Evolutionary conservation across 2,113 vertebrate species (phyloP), one percentile per base, ranked within the genome.

Genomic region (Tachysurus fulvidraco): DNA sequence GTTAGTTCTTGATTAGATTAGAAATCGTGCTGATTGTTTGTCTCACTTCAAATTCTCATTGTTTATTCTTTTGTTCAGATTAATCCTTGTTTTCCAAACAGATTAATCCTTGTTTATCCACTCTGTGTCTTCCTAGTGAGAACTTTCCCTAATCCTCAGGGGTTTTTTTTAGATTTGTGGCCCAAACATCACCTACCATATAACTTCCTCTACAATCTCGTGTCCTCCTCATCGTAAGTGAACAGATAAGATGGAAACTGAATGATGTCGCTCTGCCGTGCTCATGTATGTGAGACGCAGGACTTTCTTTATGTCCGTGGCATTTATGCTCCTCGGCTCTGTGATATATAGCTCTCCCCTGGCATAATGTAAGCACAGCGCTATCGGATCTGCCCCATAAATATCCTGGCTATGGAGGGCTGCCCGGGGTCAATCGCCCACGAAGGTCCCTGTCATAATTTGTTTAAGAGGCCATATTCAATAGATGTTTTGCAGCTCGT

Each of bases 401-500:
- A 95, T 95, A 93, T 92, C 86, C 85, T 64, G 88, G 87, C 91
- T 91, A 92, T 87, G 89, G 90, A 90, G 92, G 94, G 91, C 94
- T 92, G 92, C 73, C 88, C 91, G 88, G 92, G 94, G 93, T 95
- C 92, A 89, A 92, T 83, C 73, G 10, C 85, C 12, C 46, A 90
- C 91, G 93, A 93, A 94, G 90, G 94, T 93, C 92, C 93, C 95
- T 94, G 93, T 96, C 95, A 95, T 97, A 96, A 95, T 96, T 96
- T 96, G 93, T 96, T 96, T 95, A 87, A 96, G 93, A 93, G 94
- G 90, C 91, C 90, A 88, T 95, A 92, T 94, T 93, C 93, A 94
- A 94, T 94, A 91, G 91, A 88, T 93, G 91, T 94, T 95, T 88
- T 92, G 93, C 90, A 92, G 93, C 91, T 93, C 91, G 93, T 93